Percentiles rank a stretch among this genome's conserved stretches.
Conservation (phyloP, 2,888 invertebrate species). For the Zaprionus bogoriensis region DNA sequence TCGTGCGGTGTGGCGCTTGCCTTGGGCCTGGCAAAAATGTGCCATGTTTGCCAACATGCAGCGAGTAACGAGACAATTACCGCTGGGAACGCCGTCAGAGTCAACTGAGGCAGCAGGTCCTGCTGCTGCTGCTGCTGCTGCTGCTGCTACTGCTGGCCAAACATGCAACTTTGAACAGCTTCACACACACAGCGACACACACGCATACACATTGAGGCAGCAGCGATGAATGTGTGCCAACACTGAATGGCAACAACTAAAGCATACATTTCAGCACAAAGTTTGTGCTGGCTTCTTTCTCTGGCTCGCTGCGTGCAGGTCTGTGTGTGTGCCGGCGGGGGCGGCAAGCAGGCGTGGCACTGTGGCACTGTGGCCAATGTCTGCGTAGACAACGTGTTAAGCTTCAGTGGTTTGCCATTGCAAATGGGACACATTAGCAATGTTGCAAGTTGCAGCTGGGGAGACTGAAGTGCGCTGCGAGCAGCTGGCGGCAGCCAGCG, state of each 20-base stretch:
- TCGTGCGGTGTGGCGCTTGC: constrained; percentile 35
- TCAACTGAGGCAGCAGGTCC: constrained; percentile 19
- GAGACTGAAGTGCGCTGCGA: not conserved
- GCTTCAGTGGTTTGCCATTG: constrained; percentile 76
- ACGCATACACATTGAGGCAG: constrained; percentile 9
- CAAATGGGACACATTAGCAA: constrained; percentile 79
- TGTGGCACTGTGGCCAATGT: constrained; percentile 51
- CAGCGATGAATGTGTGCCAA: constrained; percentile 67
- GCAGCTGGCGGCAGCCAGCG: too few relatives aligned
- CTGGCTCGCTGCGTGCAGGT: constrained; percentile 2
- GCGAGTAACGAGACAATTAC: constrained; percentile 78
- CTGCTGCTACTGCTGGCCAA: constrained; percentile 41
- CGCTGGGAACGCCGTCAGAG: constrained; percentile 55
- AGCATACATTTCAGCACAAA: constrained; percentile 63
- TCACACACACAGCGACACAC: constrained; percentile 38
- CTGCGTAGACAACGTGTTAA: constrained; percentile 79
- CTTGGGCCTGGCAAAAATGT: constrained; percentile 46
- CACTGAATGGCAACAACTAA: constrained; percentile 56
- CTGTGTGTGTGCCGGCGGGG: constrained; percentile 22
- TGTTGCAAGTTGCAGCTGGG: constrained; percentile 49
- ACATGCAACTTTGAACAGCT: constrained; percentile 67
- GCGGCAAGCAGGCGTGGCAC: constrained; percentile 33
- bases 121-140: constrained; percentile 13
- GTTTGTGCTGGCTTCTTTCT: constrained; percentile 22
- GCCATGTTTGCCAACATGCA: constrained; percentile 72